Evolutionary conservation across 2,888 invertebrate species (phyloP).

Genomic region (Aphrophora alni): DNA sequence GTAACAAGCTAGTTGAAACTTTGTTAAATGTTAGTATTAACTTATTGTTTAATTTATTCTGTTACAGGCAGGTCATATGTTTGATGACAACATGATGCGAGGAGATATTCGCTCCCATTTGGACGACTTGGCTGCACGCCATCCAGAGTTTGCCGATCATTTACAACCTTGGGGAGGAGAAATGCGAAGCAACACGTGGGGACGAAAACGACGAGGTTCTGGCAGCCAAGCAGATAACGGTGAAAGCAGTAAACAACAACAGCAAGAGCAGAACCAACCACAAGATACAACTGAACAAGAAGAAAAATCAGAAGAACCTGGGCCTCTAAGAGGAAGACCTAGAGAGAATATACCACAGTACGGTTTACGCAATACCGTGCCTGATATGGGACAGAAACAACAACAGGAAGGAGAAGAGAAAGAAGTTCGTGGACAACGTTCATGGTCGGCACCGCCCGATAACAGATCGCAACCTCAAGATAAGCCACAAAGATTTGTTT

Average conservation of each 20-base stretch:
- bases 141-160: slow-evolving; percentile 77
- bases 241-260: slow-evolving; percentile 48
- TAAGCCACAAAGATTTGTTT: slow-evolving; percentile 55
- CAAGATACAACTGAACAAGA: slow-evolving; percentile 43
- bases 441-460: slow-evolving; percentile 79
- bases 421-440: slow-evolving; percentile 67
- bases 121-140: slow-evolving; percentile 73
- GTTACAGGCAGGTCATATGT: slow-evolving; percentile 66
- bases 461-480: slow-evolving; percentile 54
- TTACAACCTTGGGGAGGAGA: slow-evolving; percentile 54
- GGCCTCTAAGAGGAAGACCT: slow-evolving; percentile 51
- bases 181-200: slow-evolving; percentile 25
- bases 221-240: slow-evolving; percentile 10
- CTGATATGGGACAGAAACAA: slow-evolving; percentile 68
- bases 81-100: slow-evolving; percentile 68
- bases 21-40: too few species aligned
- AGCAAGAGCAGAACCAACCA: slow-evolving; percentile 42
- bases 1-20: too few species aligned
- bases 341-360: slow-evolving; percentile 61
- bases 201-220: slow-evolving; percentile 31
- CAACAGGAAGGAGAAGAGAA: slow-evolving; percentile 62
- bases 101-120: slow-evolving; percentile 62
- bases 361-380: slow-evolving; percentile 77
- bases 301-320: slow-evolving; percentile 55
- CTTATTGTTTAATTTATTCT: neutral